phyloP scores from a whole-genome alignment of 2,797 vertebrate genomes.

The Podarcis siculus region DNA sequence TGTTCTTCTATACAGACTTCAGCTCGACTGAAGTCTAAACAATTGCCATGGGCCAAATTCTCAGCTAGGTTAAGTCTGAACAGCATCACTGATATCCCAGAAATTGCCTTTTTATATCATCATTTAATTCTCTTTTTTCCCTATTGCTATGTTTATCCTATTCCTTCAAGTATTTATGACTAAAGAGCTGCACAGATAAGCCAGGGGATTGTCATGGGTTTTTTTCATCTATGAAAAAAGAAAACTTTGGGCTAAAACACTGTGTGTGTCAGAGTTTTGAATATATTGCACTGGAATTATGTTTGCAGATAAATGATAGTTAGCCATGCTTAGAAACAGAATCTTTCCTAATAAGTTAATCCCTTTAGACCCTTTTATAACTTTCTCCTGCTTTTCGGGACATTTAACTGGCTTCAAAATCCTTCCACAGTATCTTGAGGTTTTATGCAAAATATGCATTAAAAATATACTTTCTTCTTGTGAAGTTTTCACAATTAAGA shows the following conservation, averaged over 20 bases:
- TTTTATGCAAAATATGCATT: constrained; percentile 22
- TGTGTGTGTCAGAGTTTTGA: constrained; percentile 29
- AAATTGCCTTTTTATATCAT: neutral
- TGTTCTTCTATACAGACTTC: neutral
- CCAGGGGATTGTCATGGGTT: neutral
- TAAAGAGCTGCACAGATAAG: neutral
- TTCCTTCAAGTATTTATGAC: neutral
- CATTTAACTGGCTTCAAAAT: constrained; percentile 28
- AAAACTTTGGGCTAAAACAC: neutral
- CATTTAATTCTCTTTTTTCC: neutral
- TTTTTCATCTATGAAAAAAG: constrained; percentile 1
- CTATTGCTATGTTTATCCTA: neutral
- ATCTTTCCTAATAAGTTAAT: constrained; percentile 29
- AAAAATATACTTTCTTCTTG: neutral
- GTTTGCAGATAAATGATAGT: neutral
- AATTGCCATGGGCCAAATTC: neutral
- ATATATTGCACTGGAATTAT: constrained; percentile 22
- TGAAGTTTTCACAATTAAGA: neutral
- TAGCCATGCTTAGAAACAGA: constrained; percentile 18
- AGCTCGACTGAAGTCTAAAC: neutral
- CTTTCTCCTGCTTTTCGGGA: neutral
- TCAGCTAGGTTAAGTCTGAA: neutral
- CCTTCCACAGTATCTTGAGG: neutral
- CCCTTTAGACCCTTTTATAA: neutral
- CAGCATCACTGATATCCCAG: neutral